Base-by-base conservation (phyloP, 2,113 vertebrate species). In the Reinhardtius hippoglossoides region DNA sequence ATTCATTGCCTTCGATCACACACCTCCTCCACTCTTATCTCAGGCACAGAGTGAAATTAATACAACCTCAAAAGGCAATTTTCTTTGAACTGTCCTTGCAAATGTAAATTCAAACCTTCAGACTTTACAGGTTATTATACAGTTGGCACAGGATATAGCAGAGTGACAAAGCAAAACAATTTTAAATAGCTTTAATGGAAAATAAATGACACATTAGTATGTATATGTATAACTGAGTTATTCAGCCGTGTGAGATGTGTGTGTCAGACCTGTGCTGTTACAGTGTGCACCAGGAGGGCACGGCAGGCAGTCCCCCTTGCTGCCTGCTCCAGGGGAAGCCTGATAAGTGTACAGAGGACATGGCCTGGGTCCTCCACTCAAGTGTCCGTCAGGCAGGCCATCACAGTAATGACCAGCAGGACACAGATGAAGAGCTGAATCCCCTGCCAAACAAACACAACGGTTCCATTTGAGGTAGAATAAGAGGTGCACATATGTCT, bases 361-460 rank as follows among this genome's bases (percentile, higher is more conserved):
- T 6, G 94, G 74, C 81, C 84, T 95, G 9, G 96, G 96, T 13
- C 78, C 85, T 10, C 78, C 83, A 65, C 71, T 68, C 37, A 78
- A 77, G 23, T 82, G 83, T 7, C 74, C 93, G 54, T 89, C 89
- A 46, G 83, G 91, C 67, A 94, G 76, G 57, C 95, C 95, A 0
- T 93, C 92, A 89, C 97, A 98, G 75, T 95, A 97, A 85, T 96
- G 93, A 0, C 96, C 96, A 10, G 90, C 42, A 0, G 96, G 96
- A 77, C 97, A 98, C 0, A 70, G 87, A 1, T 91, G 78, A 35
- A 87, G 88, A 18, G 84, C 68, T 0, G 94, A 92, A 35, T 94
- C 90, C 18, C 96, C 97, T 99, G 70, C 15, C 15, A 72, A 66
- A 54, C 40, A 78, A 55, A 61, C 42, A 73, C 4, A 24, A 61